These are phyloP conservation scores for Fundulus diaphanus DNA, from an alignment of 2,797 vertebrate genomes.

Conservation along the genomic window DNA sequence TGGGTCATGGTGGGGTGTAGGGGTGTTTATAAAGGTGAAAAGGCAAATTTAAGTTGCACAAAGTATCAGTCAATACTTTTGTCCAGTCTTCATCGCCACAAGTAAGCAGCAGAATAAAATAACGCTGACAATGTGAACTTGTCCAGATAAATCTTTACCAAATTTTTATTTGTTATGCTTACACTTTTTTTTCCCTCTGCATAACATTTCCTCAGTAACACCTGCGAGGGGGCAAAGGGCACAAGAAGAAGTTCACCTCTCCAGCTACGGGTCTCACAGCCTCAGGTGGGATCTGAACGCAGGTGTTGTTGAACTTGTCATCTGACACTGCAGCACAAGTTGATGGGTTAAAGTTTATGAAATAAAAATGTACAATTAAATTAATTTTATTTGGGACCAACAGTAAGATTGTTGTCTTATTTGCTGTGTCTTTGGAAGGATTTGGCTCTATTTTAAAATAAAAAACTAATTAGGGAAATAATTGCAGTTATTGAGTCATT, in stretches of 20 bases:
- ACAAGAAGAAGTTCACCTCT: neutral
- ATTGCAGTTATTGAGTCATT: neutral
- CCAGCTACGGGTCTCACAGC: neutral
- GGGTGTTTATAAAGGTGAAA: neutral
- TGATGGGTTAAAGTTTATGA: neutral
- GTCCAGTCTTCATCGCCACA: neutral
- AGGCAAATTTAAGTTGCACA: neutral
- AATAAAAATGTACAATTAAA: neutral
- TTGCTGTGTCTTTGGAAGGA: neutral
- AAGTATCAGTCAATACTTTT: neutral
- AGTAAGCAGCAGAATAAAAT: neutral
- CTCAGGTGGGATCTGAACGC: neutral
- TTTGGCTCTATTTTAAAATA: neutral
- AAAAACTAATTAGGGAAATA: neutral
- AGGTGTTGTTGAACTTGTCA: conserved; percentile 3
- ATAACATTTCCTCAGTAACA: neutral
- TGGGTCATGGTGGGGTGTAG: neutral
- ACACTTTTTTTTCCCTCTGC: neutral
- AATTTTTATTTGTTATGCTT: neutral
- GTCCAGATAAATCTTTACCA: neutral
- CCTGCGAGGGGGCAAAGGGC: neutral
- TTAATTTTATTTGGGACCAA: neutral
- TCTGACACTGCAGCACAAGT: neutral
- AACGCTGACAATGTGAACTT: neutral
- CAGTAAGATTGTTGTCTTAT: neutral